Evolutionary conservation across 2,888 invertebrate genomes (phyloP).

Genomic region (Eilema sororculum): DNA sequence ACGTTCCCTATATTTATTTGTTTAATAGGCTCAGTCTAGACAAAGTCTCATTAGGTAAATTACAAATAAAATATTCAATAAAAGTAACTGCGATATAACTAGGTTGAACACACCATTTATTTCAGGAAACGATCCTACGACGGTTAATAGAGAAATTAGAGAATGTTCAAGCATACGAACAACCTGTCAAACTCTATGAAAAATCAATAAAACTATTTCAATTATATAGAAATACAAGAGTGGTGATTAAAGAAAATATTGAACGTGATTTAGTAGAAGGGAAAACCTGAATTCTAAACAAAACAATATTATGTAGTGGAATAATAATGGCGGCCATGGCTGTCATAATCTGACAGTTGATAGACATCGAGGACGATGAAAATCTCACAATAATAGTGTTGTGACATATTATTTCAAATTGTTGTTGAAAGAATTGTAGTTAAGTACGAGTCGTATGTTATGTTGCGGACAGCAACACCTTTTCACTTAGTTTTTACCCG

Average conservation of each 20-base stretch:
- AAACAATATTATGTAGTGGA: background rate
- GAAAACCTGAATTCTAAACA: background rate
- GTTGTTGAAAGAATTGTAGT: background rate
- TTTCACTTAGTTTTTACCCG: too few species aligned
- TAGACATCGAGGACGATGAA: background rate
- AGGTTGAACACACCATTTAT: too few species aligned
- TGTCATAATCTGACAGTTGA: conserved; percentile 5
- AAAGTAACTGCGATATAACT: too few species aligned
- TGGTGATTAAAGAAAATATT: background rate
- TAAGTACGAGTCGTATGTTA: background rate
- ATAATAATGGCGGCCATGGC: background rate
- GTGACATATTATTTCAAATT: conserved; percentile 7
- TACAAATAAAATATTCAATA: too few species aligned
- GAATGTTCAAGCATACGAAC: background rate
- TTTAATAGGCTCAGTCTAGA: too few species aligned
- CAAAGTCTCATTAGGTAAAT: too few species aligned
- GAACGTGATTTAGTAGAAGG: background rate
- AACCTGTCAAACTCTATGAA: background rate
- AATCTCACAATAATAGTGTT: background rate
- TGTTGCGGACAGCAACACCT: too few species aligned
- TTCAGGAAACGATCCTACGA: background rate
- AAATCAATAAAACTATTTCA: background rate
- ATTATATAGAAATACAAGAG: background rate
- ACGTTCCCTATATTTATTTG: too few species aligned
- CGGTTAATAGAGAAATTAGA: background rate